These are phyloP conservation scores for Rattus rattus DNA, from an alignment of 2,113 vertebrate species.

Conservation along the genomic window DNA sequence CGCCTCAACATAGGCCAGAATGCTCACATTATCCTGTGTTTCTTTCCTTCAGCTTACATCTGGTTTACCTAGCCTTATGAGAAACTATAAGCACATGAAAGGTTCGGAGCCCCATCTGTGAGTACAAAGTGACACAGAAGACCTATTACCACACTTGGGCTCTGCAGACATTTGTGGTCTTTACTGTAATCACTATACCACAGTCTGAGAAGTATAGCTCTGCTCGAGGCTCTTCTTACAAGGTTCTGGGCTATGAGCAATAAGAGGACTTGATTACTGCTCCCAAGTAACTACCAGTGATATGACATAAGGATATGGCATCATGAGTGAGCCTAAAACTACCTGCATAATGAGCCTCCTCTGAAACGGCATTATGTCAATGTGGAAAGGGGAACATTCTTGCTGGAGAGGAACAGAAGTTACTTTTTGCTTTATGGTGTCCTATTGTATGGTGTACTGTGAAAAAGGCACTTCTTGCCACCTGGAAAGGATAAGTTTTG, in stretches of 20 bases:
- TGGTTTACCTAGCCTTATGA: background rate
- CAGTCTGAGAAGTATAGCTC: accelerated
- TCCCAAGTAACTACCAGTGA: background rate
- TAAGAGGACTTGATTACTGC: background rate
- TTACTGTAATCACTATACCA: background rate
- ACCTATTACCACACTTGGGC: background rate
- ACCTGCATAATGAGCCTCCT: background rate
- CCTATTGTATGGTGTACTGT: no score
- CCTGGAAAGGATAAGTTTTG: background rate
- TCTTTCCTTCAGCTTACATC: background rate
- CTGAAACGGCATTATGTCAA: background rate
- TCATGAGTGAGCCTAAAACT: background rate
- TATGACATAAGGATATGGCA: no score
- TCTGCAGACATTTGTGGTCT: background rate
- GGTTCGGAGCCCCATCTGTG: accelerated
- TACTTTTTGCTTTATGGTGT: background rate
- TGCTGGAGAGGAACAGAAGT: background rate
- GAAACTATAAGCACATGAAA: background rate
- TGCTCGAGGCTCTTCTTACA: background rate
- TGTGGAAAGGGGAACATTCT: background rate
- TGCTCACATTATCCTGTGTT: background rate
- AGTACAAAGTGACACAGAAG: background rate
- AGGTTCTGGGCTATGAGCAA: accelerated
- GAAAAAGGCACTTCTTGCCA: background rate
- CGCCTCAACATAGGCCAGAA: background rate